Percentiles rank a stretch among this genome's conserved stretches.
Evolutionary conservation across 2,113 vertebrate species (phyloP).

Genomic region (Pionites leucogaster): DNA sequence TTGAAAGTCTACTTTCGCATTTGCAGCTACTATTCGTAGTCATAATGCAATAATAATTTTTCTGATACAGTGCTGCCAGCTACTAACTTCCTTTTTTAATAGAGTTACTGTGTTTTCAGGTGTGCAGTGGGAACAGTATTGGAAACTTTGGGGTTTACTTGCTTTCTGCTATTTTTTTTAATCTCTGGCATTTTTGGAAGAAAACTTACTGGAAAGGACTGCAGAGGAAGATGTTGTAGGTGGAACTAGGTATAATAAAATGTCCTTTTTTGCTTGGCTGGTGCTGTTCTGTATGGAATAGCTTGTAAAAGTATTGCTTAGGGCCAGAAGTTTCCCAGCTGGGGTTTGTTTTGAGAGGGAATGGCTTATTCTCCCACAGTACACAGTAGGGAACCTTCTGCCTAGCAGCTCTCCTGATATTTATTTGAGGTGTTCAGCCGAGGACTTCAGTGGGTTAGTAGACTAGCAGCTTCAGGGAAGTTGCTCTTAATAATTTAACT

Average conservation of each 20-base stretch:
- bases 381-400: not conserved
- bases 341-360: constrained; percentile 11
- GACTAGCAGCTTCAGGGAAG: constrained; percentile 56
- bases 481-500: constrained; percentile 72
- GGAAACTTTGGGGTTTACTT: not conserved
- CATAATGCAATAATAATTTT: not conserved
- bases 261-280: not conserved
- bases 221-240: not conserved
- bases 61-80: not conserved
- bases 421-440: constrained; percentile 56
- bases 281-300: not conserved
- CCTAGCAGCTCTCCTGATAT: constrained; percentile 36
- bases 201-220: not conserved
- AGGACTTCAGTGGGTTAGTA: constrained; percentile 42
- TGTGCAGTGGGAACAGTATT: not conserved
- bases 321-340: not conserved
- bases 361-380: not conserved
- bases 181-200: not conserved
- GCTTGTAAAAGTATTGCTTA: not conserved
- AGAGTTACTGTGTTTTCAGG: not conserved
- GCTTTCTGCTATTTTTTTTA: not conserved
- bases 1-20: not conserved
- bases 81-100: not conserved
- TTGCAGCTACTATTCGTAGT: not conserved
- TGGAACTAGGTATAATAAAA: not conserved